Conservation (phyloP, 2,797 vertebrate genomes). For the Microchirus variegatus region DNA sequence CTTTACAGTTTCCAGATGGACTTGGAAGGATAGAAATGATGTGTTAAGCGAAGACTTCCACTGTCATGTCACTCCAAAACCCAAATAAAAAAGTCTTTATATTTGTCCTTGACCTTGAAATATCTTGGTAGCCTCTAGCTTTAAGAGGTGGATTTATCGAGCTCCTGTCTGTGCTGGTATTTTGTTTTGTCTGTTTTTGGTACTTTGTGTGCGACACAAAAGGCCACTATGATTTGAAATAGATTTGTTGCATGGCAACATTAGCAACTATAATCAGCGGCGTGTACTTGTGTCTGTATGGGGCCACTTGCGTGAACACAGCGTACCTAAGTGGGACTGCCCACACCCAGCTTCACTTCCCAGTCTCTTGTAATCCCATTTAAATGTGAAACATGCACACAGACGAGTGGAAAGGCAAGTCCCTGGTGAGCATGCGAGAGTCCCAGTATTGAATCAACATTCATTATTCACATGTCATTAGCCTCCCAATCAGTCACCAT, state of each 20-base stretch:
- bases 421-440: conserved; percentile 33
- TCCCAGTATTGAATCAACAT: conserved; percentile 53
- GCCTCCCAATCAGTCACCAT: conserved; percentile 46
- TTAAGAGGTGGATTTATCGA: not conserved
- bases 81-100: conserved; percentile 11
- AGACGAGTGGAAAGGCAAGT: conserved; percentile 11
- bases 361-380: not conserved
- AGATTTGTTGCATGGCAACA: conserved; percentile 26
- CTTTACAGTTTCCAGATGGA: conserved; percentile 16
- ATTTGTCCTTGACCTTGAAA: conserved; percentile 7
- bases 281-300: conserved; percentile 1
- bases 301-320: not conserved
- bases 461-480: conserved; percentile 61
- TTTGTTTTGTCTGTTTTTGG: not conserved
- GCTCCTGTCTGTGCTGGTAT: no score
- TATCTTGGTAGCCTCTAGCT: no score
- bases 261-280: not conserved
- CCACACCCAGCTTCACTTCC: conserved; percentile 8
- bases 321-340: not conserved
- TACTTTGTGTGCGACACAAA: not conserved
- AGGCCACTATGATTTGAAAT: conserved; percentile 1
- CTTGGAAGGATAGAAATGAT: conserved; percentile 21
- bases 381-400: not conserved
- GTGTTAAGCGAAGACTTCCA: conserved; percentile 3
- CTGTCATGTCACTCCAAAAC: not conserved